Base-by-base conservation (phyloP, 2,888 invertebrate genomes). In the Nebria brevicollis region DNA sequence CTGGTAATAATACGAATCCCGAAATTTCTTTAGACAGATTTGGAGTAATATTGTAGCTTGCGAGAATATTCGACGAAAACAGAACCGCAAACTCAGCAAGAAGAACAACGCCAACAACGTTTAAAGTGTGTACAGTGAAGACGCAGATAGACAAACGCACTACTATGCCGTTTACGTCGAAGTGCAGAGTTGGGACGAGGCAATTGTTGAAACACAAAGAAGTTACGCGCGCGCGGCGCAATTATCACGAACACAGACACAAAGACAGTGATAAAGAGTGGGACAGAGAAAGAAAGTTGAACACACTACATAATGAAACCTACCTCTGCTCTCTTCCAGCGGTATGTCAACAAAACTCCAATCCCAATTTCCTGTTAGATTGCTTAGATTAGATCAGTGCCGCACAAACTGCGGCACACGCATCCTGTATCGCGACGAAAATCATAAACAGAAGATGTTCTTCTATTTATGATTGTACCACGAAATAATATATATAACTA, bases 131-230 rank as follows among this genome's bases (percentile, higher is more conserved):
- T 54, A 54, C 54, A 11, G 54, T 54, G 7, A 54, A 68, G 68
- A 68, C 20, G 25, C 68, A 68, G 68, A 68, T 2, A 68, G 68
- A 68, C 68, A 68, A 26, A 68, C 68, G 25, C 20, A 15, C 68
- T 25, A 26, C n/a, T 68, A 68, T 68, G 13, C 26, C 26, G 70
- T 34, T 70, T 70, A 11, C 34, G 73, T 73, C 11, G 75, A 34
- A 75, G 20, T 64, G 75, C 54, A 3, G 64, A 64, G 64, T 75
- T 75, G 73, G 54, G 54, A 54, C 11, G 42, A 77, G 80, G 80
- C 80, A 80, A 80, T 80, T 80, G 75, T 80, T 43, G 79, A 66
- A 34, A 25, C 66, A 80, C 80, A 80, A 80, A 80, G 77, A 79
- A 74, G 66, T 80, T 78, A 66, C 75, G 75, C 80, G 54, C 13